Base-by-base conservation (phyloP, 1,140 invertebrate species). In the Dinothrombium tinctorium region DNA sequence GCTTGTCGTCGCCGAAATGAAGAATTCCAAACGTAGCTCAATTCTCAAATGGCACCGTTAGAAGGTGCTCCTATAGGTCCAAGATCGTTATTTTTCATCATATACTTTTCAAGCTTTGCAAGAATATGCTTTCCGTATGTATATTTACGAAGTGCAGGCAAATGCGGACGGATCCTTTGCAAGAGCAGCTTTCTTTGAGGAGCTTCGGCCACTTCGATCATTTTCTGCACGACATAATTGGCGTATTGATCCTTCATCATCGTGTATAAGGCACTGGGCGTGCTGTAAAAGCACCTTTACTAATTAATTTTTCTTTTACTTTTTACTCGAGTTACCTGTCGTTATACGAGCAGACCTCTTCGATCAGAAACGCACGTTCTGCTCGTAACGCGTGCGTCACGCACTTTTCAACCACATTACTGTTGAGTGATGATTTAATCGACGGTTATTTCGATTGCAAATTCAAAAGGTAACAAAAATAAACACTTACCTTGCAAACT, bases 201-300 rank as follows among this genome's bases (percentile, higher is more conserved):
- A 9, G 83, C 80, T 55, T 99, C 92, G 8, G 90, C 87, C 9
- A 99, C 87, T 58, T 99, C 94, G 44, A 99, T 90, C 92, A 99
- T 98, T 62, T 96, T 96, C 62, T 99, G 94, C 21, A 99, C 89
- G 43, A 99, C 94, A 62, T 99, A 99, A 64, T 99, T 99, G 39
- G 90, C 94, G 63, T 92, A 99, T 62, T 96, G 70, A 60, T 94
- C 87, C 64, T 94, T 95, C 87, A 95, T 95, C 87, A 95, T 95
- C 6, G 86, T 78, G 59, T 90, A 87, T 47, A 94, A 68, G 45
- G 84, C 80, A 60, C 81, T 87, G 59, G 55, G 53, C n/a, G 8
- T 28, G 26, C n/a, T 7, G 8, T 28, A 28, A 28, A 28, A 9
- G 8, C 8, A 28, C n/a, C 8, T 8, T 28, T n/a, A 1, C 8